Conservation (phyloP, 2,888 invertebrate genomes). For the Coleophora deauratella region DNA sequence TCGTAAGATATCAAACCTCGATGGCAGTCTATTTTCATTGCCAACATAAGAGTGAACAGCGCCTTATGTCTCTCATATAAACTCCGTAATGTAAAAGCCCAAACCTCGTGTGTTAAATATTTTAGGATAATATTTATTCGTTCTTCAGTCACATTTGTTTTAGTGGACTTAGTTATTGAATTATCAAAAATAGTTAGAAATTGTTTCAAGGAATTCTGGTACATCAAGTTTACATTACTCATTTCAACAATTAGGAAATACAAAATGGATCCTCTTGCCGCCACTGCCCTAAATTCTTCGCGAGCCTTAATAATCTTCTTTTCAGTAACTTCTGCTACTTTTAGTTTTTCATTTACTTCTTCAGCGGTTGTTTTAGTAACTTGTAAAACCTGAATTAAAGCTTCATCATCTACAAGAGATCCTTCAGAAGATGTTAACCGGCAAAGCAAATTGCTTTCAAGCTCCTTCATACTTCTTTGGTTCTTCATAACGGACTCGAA, state of each 20-base stretch:
- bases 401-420: constrained; percentile 96
- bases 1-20: constrained; percentile 86
- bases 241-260: constrained; percentile 98
- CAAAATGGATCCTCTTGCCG: constrained; percentile 93
- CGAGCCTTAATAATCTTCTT: constrained; percentile 94
- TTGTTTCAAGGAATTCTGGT: constrained; percentile 96
- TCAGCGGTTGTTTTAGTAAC: constrained; percentile 92
- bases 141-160: constrained; percentile 88
- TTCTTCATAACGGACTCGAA: constrained; percentile 98
- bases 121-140: constrained; percentile 91
- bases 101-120: constrained; percentile 93
- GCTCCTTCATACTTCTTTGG: constrained; percentile 95
- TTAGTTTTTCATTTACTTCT: constrained; percentile 95
- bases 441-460: constrained; percentile 92
- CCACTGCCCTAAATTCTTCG: constrained; percentile 96
- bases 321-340: constrained; percentile 94
- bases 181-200: constrained; percentile 95
- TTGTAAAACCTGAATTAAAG: constrained; percentile 90
- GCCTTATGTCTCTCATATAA: constrained; percentile 95
- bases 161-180: constrained; percentile 92
- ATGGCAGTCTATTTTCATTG: constrained; percentile 95
- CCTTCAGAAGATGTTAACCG: constrained; percentile 95
- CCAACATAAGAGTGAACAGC: constrained; percentile 93
- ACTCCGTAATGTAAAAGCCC: constrained; percentile 93
- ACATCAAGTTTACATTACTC: constrained; percentile 97